Percentiles rank a stretch among this genome's conserved stretches.
These are phyloP conservation scores for Phocoena phocoena DNA, from an alignment of 2,113 vertebrate species.

Conservation along the genomic window DNA sequence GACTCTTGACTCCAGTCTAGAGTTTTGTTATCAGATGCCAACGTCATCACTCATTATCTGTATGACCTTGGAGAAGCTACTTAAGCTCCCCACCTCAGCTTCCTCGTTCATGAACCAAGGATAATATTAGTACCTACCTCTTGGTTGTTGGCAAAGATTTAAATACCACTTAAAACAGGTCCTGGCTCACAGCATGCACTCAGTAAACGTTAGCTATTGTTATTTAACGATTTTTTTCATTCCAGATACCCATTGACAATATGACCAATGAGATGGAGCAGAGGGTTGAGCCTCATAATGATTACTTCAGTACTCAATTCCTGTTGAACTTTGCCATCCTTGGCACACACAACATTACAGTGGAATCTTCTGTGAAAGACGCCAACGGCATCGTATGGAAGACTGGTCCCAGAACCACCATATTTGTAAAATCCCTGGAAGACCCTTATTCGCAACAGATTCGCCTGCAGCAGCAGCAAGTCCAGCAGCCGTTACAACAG, in stretches of 20 bases:
- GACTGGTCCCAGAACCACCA: slow-evolving; percentile 93
- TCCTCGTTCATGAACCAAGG: background rate
- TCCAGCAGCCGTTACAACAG: slow-evolving; percentile 84
- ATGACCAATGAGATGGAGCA: slow-evolving; percentile 97
- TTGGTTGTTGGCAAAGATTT: background rate
- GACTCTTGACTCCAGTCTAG: too few species aligned
- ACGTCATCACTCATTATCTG: background rate
- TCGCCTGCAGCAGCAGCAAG: slow-evolving; percentile 90
- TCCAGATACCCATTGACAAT: slow-evolving; percentile 91
- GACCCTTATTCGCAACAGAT: slow-evolving; percentile 96
- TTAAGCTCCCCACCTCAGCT: background rate
- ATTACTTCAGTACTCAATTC: slow-evolving; percentile 99
- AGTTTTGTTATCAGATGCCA: background rate
- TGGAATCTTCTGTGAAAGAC: slow-evolving; percentile 96
- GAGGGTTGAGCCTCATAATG: slow-evolving; percentile 96
- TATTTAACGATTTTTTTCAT: slow-evolving; percentile 16
- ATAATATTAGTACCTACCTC: background rate
- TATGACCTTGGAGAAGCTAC: background rate
- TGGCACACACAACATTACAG: slow-evolving; percentile 94
- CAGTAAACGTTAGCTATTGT: background rate
- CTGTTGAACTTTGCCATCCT: slow-evolving; percentile 94
- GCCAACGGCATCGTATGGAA: slow-evolving; percentile 95
- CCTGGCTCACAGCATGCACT: background rate
- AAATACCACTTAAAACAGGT: background rate
- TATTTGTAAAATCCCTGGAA: slow-evolving; percentile 95